Evolutionary conservation across 2,113 vertebrate genomes (phyloP).

Genomic region (Oryzias javanicus): DNA sequence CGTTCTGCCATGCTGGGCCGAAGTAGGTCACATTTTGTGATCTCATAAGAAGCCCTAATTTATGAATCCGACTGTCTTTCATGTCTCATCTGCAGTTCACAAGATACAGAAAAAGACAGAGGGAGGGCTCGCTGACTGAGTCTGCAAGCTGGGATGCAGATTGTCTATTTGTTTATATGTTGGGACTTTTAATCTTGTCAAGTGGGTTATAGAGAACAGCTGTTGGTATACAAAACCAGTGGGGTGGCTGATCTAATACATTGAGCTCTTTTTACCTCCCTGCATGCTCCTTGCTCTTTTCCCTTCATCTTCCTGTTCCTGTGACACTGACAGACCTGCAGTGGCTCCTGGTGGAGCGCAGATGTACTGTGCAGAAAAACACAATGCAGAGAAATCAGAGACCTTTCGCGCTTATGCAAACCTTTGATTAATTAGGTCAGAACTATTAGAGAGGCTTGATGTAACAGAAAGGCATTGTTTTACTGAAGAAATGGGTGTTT

Average conservation of each 20-base stretch:
- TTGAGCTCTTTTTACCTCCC: constrained; percentile 52
- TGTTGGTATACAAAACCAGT: constrained; percentile 69
- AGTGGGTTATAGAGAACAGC: constrained; percentile 70
- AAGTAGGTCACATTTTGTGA: constrained; percentile 70
- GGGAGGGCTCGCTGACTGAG: constrained; percentile 38
- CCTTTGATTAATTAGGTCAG: constrained; percentile 25
- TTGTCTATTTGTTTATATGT: constrained; percentile 70
- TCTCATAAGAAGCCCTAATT: constrained; percentile 60
- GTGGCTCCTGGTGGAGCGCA: constrained; percentile 63
- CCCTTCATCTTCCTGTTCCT: constrained; percentile 2
- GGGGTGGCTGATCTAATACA: constrained; percentile 69
- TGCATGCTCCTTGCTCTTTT: constrained; percentile 21
- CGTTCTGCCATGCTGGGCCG: constrained; percentile 34
- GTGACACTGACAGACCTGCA: constrained; percentile 39
- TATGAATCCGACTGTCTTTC: constrained; percentile 42
- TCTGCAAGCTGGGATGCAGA: constrained; percentile 53
- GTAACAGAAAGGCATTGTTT: too few relatives aligned
- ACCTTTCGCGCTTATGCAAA: constrained; percentile 21
- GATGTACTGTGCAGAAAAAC: constrained; percentile 26
- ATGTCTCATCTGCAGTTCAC: constrained; percentile 49
- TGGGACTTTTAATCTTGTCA: constrained; percentile 73
- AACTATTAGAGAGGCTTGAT: constrained; percentile 31
- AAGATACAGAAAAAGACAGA: constrained; percentile 33
- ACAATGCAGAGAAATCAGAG: constrained; percentile 38
- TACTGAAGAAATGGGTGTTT: constrained; percentile 15